phyloP scores from a whole-genome alignment of 2,888 invertebrate genomes.

The Trissolcus japonicus region DNA sequence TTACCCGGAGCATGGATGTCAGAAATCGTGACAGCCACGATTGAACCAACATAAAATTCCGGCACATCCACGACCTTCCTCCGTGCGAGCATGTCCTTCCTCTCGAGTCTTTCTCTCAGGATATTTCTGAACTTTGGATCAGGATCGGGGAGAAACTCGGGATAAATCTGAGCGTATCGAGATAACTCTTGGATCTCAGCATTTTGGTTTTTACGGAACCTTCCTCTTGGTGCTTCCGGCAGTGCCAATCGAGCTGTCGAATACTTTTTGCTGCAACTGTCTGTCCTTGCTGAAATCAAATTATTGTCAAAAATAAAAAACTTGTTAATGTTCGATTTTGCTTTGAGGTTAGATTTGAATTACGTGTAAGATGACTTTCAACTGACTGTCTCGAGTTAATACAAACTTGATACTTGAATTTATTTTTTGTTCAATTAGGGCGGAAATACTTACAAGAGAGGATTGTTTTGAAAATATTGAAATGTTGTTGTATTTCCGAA shows the following conservation, averaged over 20 bases:
- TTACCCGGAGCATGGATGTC: conserved; percentile 92
- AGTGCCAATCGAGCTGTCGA: conserved; percentile 14
- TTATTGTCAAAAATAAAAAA: background rate
- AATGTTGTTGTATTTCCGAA: conserved; percentile 52
- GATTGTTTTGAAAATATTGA: conserved; percentile 57
- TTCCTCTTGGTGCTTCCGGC: conserved; percentile 9
- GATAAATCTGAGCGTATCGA: conserved; percentile 85
- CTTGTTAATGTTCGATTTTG: too few relatives aligned
- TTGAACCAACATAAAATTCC: conserved; percentile 97
- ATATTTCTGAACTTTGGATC: conserved; percentile 86
- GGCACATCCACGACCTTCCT: conserved; percentile 91
- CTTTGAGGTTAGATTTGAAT: too few relatives aligned
- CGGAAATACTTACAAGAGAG: conserved; percentile 41
- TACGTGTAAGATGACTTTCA: too few relatives aligned
- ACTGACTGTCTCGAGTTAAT: background rate
- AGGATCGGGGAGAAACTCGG: conserved; percentile 95
- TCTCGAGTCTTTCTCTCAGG: conserved; percentile 91
- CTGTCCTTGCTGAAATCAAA: background rate
- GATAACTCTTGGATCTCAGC: conserved; percentile 59
- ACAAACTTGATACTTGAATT: background rate
- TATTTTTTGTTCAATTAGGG: background rate
- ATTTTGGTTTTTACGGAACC: background rate
- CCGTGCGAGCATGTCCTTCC: conserved; percentile 93
- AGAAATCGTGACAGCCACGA: conserved; percentile 91
- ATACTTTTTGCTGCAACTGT: background rate